These are phyloP conservation scores for Ailurus styani DNA, from an alignment of 2,113 vertebrate species.

Conservation along the genomic window DNA sequence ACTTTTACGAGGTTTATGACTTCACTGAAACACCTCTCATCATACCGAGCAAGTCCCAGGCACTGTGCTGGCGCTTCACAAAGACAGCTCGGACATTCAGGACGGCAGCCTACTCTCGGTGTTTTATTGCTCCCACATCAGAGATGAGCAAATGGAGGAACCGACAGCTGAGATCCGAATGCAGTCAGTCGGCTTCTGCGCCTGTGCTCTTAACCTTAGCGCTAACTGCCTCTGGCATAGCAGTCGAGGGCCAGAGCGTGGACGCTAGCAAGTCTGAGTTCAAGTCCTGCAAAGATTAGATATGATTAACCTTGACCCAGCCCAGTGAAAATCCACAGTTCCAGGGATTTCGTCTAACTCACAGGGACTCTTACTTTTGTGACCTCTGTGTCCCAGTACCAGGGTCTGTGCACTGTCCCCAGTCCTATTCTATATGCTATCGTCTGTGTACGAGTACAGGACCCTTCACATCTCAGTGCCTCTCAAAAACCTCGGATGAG, in stretches of 20 bases:
- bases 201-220: neutral
- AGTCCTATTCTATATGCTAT: neutral
- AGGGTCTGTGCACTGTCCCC: neutral
- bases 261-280: neutral
- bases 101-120: neutral
- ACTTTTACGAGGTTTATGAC: no score
- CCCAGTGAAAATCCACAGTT: neutral
- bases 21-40: no score
- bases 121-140: accelerated
- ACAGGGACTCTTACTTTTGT: neutral
- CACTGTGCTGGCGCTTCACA: no score
- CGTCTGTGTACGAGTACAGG: no score
- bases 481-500: neutral
- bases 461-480: neutral
- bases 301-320: neutral
- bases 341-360: neutral
- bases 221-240: neutral
- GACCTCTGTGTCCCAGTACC: neutral
- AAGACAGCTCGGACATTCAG: neutral
- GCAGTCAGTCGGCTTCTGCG: no score
- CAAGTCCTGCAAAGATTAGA: neutral
- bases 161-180: neutral
- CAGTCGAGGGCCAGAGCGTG: no score
- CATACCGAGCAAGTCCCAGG: neutral
- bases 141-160: neutral